A percentile compares a stretch with the other conserved stretches of the same genome.
Evolutionary conservation across 1,140 invertebrate species (phyloP).

Genomic region (Drosophila sechellia): DNA sequence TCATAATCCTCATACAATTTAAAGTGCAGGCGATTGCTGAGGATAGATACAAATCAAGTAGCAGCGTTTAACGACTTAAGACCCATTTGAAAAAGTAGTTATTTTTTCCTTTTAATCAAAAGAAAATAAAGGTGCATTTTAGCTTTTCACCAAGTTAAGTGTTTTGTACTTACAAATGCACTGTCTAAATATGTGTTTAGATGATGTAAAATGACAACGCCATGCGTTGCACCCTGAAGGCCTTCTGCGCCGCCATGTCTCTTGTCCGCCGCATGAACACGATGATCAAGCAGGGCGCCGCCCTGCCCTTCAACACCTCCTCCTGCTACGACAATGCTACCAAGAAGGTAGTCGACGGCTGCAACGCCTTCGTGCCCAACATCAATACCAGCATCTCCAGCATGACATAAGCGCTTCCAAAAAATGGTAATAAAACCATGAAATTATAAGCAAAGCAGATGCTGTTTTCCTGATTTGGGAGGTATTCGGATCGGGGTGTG

Average conservation of each 20-base stretch:
- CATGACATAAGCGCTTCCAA: constrained; percentile 6
- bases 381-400: constrained; percentile 24
- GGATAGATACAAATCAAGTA: constrained; percentile 6
- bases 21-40: constrained; percentile 51
- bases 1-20: constrained; percentile 64
- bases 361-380: constrained; percentile 46
- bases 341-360: constrained; percentile 17
- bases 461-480: too few relatives aligned
- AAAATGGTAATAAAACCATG: constrained; percentile 20
- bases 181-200: too few relatives aligned
- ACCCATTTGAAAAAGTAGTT: background rate
- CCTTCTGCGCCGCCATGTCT: constrained; percentile 9
- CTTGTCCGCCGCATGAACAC: constrained; percentile 30
- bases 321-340: constrained; percentile 45
- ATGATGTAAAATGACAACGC: too few relatives aligned
- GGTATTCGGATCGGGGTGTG: too few relatives aligned
- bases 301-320: constrained; percentile 40
- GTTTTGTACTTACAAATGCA: background rate
- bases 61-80: background rate
- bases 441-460: constrained; percentile 28
- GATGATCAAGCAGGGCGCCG: constrained; percentile 27
- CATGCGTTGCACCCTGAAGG: too few relatives aligned
- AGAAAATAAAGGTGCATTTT: too few relatives aligned
- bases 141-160: background rate
- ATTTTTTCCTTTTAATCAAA: too few relatives aligned